Conservation (phyloP, 2,888 invertebrate genomes). For the Caenorhabditis sp. region DNA sequence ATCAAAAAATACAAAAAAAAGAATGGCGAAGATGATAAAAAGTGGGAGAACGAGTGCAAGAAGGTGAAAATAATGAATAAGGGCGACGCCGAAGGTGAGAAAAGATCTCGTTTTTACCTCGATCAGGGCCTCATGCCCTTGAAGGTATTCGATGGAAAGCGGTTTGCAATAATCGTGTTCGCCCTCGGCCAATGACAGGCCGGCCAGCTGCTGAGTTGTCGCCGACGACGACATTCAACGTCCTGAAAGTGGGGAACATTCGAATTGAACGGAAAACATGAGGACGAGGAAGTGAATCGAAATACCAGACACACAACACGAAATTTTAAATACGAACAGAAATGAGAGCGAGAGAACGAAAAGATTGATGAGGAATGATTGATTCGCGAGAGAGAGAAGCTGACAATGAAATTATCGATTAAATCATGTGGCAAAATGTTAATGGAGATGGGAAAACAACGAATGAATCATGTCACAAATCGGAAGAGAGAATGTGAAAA, state of each 20-base stretch:
- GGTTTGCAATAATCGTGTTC: slow-evolving; percentile 62
- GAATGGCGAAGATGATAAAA: slow-evolving; percentile 5
- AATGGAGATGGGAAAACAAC: too few species aligned
- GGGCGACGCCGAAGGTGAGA: not conserved
- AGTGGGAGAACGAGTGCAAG: too few species aligned
- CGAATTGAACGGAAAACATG: not conserved
- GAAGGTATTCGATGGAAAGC: slow-evolving; percentile 53
- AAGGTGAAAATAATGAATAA: slow-evolving; percentile 3
- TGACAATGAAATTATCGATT: too few species aligned
- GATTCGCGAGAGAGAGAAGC: too few species aligned
- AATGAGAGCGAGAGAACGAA: too few species aligned
- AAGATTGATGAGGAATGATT: too few species aligned
- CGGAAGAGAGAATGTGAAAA: too few species aligned
- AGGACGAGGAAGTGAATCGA: not conserved
- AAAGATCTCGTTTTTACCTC: slow-evolving; percentile 54
- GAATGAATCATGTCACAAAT: too few species aligned
- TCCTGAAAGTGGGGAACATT: not conserved
- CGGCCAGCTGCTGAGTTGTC: slow-evolving; percentile 74
- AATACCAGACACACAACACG: too few species aligned
- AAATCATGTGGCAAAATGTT: too few species aligned
- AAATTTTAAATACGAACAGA: too few species aligned
- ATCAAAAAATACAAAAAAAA: not conserved
- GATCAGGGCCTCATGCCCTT: slow-evolving; percentile 41
- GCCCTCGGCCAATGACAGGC: slow-evolving; percentile 72
- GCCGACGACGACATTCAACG: slow-evolving; percentile 49